These are phyloP conservation scores for Cephus cinctus DNA, from an alignment of 1,140 invertebrate genomes.

Conservation along the genomic window DNA sequence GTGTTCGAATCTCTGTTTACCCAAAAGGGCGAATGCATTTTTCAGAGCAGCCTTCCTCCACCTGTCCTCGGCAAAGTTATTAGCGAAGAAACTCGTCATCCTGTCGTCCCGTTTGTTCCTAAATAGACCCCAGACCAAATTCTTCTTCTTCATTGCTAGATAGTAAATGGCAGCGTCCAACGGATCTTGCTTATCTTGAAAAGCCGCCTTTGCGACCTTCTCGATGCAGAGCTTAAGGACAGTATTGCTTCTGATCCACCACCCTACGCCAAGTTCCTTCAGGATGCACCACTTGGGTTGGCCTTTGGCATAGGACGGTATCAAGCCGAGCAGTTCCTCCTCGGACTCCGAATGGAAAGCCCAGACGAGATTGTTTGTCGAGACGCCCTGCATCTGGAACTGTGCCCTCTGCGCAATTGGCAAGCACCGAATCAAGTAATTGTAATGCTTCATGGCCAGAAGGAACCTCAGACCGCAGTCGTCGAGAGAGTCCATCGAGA, in stretches of 20 bases:
- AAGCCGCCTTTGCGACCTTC: constrained; percentile 89
- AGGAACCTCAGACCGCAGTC: constrained; percentile 96
- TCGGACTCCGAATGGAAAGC: constrained; percentile 98
- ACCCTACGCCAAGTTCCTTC: constrained; percentile 89
- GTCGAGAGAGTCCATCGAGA: constrained; percentile 83
- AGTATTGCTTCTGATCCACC: constrained; percentile 92
- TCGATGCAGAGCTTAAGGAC: constrained; percentile 86
- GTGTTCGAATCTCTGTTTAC: constrained; percentile 92
- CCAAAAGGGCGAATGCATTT: constrained; percentile 94
- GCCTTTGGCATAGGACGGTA: constrained; percentile 84
- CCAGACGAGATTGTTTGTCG: constrained; percentile 94
- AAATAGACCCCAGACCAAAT: constrained; percentile 93
- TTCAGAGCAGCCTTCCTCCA: constrained; percentile 97
- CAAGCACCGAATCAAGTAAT: constrained; percentile 87
- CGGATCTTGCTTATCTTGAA: constrained; percentile 88
- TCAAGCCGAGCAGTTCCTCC: constrained; percentile 88
- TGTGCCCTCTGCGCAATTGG: constrained; percentile 83
- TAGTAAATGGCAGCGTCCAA: constrained; percentile 98
- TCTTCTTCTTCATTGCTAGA: constrained; percentile 98
- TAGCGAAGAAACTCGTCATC: constrained; percentile 94
- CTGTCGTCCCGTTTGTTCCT: constrained; percentile 83
- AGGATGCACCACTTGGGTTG: constrained; percentile 89
- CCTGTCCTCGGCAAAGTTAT: constrained; percentile 90
- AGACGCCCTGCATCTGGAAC: constrained; percentile 87
- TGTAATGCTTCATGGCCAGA: constrained; percentile 96